Conservation (phyloP, 2,797 vertebrate genomes). For the Crax fasciolata region DNA sequence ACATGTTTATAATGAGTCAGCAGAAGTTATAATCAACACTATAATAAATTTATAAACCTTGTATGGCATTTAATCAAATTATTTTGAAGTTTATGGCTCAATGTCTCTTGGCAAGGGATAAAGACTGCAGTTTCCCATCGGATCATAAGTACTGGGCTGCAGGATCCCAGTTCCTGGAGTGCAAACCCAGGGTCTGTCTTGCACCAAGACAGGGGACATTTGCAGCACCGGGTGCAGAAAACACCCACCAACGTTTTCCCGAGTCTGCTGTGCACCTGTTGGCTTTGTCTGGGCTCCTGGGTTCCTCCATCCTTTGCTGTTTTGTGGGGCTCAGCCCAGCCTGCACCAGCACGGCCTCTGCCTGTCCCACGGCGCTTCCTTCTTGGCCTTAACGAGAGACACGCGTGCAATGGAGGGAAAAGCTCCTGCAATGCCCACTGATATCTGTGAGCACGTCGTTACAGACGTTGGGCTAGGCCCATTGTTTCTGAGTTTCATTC, state of each 20-base stretch:
- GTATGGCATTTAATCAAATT: conserved; percentile 8
- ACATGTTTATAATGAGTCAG: background rate
- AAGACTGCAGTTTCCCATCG: background rate
- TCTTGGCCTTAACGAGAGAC: background rate
- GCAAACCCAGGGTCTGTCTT: rapidly evolving
- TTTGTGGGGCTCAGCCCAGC: background rate
- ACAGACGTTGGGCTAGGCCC: rapidly evolving
- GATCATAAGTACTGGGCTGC: background rate
- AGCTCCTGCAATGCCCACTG: background rate
- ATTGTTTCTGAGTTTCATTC: background rate
- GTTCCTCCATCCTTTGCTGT: background rate
- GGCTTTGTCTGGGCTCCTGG: rapidly evolving
- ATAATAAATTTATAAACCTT: conserved; percentile 17
- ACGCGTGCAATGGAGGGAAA: rapidly evolving
- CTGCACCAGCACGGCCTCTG: rapidly evolving
- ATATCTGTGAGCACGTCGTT: rapidly evolving
- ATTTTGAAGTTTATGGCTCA: background rate
- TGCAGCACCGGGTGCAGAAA: background rate
- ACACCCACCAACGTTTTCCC: background rate
- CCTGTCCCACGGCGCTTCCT: rapidly evolving
- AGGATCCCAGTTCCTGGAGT: background rate
- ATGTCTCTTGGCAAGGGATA: background rate
- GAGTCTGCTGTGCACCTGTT: background rate
- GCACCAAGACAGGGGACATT: rapidly evolving
- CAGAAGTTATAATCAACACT: background rate